Evolutionary conservation across 2,888 invertebrate genomes (phyloP).

Genomic region (Noctua fimbriata): DNA sequence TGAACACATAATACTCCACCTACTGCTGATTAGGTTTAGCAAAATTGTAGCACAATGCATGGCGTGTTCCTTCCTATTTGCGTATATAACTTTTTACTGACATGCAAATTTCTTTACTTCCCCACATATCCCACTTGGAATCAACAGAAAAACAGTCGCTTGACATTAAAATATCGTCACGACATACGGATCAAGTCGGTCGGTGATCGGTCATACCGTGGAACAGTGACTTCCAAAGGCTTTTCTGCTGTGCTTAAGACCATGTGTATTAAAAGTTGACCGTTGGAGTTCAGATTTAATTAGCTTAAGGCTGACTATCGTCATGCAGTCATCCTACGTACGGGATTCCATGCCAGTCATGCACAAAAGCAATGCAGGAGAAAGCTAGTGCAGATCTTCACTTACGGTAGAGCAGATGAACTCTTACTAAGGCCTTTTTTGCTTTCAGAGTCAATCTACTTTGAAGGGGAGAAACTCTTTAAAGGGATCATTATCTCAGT

Average conservation of each 20-base stretch:
- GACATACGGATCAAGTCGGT: background rate
- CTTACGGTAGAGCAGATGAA: background rate
- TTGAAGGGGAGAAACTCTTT: slow-evolving; percentile 78
- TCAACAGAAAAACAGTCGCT: background rate
- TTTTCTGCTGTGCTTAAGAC: background rate
- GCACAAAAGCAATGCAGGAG: background rate
- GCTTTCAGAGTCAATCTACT: slow-evolving; percentile 77
- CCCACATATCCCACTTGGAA: background rate
- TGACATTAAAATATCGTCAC: background rate
- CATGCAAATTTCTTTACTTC: background rate
- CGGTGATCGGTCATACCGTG: background rate
- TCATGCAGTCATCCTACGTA: background rate
- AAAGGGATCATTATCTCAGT: slow-evolving; percentile 77
- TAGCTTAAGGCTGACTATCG: background rate
- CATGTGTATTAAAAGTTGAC: background rate
- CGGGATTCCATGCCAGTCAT: background rate
- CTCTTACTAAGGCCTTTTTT: background rate
- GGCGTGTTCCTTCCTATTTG: background rate
- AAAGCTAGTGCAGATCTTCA: background rate
- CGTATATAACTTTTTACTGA: background rate
- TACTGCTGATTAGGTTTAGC: background rate
- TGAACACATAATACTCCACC: background rate
- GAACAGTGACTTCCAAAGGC: background rate
- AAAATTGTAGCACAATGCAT: background rate
- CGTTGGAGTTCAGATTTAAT: background rate